These are phyloP conservation scores for Erythrolamprus reginae DNA, from an alignment of 2,113 vertebrate species.

Conservation along the genomic window DNA sequence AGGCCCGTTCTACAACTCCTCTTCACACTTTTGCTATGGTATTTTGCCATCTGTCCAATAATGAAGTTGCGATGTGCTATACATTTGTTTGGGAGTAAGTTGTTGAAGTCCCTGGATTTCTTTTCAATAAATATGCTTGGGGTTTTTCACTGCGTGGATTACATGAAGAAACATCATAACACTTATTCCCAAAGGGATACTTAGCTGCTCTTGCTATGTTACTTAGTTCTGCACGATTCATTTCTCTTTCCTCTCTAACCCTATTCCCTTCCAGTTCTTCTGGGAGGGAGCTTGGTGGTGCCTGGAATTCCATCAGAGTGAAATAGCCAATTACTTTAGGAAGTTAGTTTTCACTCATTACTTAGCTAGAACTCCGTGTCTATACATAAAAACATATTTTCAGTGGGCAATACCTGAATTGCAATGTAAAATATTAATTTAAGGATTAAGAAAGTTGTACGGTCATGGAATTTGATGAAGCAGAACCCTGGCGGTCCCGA, in stretches of 20 bases:
- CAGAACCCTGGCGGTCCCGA: not conserved
- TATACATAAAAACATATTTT: not conserved
- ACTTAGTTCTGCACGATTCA: slow-evolving; percentile 35
- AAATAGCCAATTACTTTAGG: not conserved
- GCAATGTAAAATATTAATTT: not conserved
- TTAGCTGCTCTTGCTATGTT: slow-evolving; percentile 17
- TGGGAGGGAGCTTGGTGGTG: slow-evolving; percentile 26
- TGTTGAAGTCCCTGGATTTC: not conserved
- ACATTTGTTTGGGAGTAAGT: not conserved
- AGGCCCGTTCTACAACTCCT: not conserved
- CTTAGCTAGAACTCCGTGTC: not conserved
- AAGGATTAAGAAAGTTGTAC: not conserved
- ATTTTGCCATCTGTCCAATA: not conserved
- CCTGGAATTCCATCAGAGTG: slow-evolving; percentile 15
- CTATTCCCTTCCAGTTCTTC: slow-evolving; percentile 4
- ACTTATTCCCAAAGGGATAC: slow-evolving; percentile 27
- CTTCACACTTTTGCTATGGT: not conserved
- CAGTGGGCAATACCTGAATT: not conserved
- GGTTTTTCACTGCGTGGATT: not conserved
- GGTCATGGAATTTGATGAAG: not conserved
- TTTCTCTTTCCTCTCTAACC: not conserved
- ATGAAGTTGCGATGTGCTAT: not conserved
- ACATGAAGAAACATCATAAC: not conserved
- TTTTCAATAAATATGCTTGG: not conserved
- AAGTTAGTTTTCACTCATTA: not conserved